These are phyloP conservation scores for Mus spretus DNA, from an alignment of 2,797 vertebrate species.

Conservation along the genomic window DNA sequence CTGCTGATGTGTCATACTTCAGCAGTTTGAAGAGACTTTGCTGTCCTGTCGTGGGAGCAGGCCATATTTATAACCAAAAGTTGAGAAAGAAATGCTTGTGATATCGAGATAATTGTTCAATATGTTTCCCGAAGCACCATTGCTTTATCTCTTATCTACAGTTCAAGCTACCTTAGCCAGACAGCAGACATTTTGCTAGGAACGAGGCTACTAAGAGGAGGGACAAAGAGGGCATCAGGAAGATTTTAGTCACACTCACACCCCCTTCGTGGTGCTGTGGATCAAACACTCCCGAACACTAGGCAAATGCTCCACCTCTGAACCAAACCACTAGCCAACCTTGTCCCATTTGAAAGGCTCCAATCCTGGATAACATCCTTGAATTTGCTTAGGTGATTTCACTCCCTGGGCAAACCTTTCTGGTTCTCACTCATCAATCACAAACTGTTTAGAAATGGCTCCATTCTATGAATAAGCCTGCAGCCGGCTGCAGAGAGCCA, in stretches of 20 bases:
- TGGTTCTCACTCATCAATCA: neutral
- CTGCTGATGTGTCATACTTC: neutral
- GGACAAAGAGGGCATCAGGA: neutral
- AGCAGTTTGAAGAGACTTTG: neutral
- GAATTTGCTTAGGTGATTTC: neutral
- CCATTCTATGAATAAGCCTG: neutral
- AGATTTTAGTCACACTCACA: neutral
- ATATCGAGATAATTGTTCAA: constrained; percentile 5
- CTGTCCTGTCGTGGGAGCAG: neutral
- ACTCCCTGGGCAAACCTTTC: neutral
- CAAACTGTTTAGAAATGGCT: neutral
- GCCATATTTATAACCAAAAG: constrained; percentile 9
- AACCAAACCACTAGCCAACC: neutral
- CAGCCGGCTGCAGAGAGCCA: neutral
- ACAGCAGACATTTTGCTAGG: constrained; percentile 39
- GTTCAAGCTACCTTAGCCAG: constrained; percentile 17
- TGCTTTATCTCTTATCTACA: constrained; percentile 24
- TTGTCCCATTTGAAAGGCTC: neutral
- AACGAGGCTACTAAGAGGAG: constrained; percentile 6
- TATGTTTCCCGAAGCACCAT: neutral
- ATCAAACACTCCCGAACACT: too few relatives aligned
- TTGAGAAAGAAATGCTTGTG: neutral
- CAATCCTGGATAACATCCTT: neutral
- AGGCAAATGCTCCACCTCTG: neutral
- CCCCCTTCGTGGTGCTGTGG: neutral